Conservation (phyloP, 2,113 vertebrate genomes). For the Ivindomyrus marchei region DNA sequence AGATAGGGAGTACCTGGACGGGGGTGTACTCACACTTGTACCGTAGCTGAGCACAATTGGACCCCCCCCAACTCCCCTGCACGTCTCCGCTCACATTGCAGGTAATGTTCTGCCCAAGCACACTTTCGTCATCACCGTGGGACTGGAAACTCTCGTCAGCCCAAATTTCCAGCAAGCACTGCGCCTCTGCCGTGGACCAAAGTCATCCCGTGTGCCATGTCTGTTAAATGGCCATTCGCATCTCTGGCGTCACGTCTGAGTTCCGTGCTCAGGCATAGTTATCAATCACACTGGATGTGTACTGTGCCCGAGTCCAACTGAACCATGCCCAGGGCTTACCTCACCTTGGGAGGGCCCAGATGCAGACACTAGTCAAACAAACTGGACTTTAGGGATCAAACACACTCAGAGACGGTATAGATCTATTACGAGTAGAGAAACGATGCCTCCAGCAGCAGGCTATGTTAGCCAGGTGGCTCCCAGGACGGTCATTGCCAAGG, state of each 20-base stretch:
- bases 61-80: background rate
- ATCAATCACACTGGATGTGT: background rate
- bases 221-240: background rate
- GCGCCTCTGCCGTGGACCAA: background rate
- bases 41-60: background rate
- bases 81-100: background rate
- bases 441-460: background rate
- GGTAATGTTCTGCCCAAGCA: background rate
- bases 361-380: background rate
- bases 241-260: background rate
- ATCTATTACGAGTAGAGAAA: background rate
- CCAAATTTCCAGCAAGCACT: background rate
- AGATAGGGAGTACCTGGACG: too few relatives aligned
- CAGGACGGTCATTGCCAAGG: background rate
- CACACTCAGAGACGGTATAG: background rate
- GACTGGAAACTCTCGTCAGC: background rate
- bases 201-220: background rate
- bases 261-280: background rate
- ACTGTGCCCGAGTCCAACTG: background rate
- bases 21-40: background rate
- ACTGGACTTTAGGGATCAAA: background rate
- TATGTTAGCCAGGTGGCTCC: background rate
- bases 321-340: background rate
- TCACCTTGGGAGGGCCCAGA: background rate
- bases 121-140: background rate